Conservation (phyloP, 2,113 vertebrate species). For the Catharus minimus region DNA sequence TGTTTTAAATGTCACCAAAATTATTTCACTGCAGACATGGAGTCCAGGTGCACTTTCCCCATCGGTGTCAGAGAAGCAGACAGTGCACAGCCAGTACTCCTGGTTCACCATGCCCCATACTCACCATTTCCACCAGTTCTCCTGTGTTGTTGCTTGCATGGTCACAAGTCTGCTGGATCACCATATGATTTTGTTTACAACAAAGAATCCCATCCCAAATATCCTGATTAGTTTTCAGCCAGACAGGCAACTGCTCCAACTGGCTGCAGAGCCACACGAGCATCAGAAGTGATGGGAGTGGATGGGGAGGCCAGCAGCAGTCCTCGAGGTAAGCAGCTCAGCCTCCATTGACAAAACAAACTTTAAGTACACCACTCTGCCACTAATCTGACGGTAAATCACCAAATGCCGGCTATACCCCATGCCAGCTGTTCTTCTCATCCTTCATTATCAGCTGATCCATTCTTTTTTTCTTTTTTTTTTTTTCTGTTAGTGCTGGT, state of each 20-base stretch:
- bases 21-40: neutral
- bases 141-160: neutral
- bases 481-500: neutral
- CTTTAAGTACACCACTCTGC: neutral
- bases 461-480: neutral
- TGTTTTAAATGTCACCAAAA: neutral
- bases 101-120: accelerated
- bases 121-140: neutral
- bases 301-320: accelerated
- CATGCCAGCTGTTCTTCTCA: neutral
- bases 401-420: neutral
- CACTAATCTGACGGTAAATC: neutral
- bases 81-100: accelerated
- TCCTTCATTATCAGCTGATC: neutral
- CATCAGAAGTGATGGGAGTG: accelerated
- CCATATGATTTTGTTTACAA: neutral
- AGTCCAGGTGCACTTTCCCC: neutral
- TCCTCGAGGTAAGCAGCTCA: neutral
- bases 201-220: neutral
- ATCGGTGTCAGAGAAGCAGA: neutral
- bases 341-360: neutral
- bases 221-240: neutral
- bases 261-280: neutral
- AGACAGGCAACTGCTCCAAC: neutral
- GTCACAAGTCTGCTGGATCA: neutral